Evolutionary conservation across 2,113 vertebrate genomes (phyloP).

Genomic region (Phyllostomus hastatus): DNA sequence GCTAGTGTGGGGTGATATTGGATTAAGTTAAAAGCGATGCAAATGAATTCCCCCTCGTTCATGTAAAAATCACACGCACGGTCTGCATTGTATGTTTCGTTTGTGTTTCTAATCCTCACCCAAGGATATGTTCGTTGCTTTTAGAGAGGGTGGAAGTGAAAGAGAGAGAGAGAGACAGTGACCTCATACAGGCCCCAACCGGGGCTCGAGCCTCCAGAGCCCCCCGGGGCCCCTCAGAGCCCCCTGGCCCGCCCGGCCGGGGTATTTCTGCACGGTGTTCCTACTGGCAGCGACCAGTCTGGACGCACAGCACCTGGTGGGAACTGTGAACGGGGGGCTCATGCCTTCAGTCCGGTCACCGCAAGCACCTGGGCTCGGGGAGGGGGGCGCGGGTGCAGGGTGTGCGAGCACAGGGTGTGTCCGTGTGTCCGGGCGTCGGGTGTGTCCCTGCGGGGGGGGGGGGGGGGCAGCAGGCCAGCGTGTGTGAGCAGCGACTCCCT

Average conservation of each 20-base stretch:
- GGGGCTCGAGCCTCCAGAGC: too few species aligned
- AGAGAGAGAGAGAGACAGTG: too few species aligned
- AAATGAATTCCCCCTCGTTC: not conserved
- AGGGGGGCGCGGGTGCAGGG: not conserved
- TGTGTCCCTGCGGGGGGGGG: not conserved
- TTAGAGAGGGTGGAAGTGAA: too few species aligned
- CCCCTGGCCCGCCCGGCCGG: too few species aligned
- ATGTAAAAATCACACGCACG: accelerated
- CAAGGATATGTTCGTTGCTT: too few species aligned
- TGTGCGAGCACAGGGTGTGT: not conserved
- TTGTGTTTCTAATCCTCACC: too few species aligned
- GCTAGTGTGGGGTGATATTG: not conserved
- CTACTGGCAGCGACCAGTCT: too few species aligned
- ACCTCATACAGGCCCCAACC: too few species aligned
- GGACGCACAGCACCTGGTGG: accelerated
- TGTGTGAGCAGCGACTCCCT: not conserved
- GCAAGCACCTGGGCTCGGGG: not conserved
- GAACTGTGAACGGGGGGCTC: accelerated
- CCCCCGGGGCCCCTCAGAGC: too few species aligned
- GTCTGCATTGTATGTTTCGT: accelerated
- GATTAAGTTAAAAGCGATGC: not conserved
- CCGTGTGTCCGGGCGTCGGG: not conserved
- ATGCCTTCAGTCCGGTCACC: not conserved
- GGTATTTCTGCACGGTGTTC: too few species aligned
- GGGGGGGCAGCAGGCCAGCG: too few species aligned